Evolutionary conservation across 2,888 invertebrate genomes (phyloP).

Genomic region (Syrista parreyssii): DNA sequence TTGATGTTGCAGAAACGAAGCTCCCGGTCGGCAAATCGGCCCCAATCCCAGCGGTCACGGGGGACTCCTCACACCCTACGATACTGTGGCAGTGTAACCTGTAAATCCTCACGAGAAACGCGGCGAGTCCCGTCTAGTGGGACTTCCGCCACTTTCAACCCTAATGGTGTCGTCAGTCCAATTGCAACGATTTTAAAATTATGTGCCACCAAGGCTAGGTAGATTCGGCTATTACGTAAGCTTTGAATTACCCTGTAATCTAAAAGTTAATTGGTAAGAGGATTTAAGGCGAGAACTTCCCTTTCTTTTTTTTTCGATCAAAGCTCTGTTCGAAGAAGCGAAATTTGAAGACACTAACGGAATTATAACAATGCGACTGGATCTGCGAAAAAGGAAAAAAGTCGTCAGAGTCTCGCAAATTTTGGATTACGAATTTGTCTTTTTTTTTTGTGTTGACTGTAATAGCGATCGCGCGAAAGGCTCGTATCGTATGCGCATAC

Average conservation of each 20-base stretch:
- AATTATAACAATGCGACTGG: too few relatives aligned
- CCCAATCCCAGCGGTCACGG: constrained; percentile 67
- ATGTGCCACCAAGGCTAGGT: constrained; percentile 21
- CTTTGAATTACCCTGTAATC: constrained; percentile 13
- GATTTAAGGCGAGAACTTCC: too few relatives aligned
- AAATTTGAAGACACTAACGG: too few relatives aligned
- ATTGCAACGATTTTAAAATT: constrained; percentile 32
- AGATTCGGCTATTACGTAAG: constrained; percentile 35
- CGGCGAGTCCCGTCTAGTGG: constrained; percentile 19
- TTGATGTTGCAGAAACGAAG: constrained; percentile 85
- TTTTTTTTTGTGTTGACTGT: too few relatives aligned
- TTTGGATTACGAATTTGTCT: too few relatives aligned
- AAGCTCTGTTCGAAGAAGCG: too few relatives aligned
- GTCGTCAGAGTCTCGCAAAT: too few relatives aligned
- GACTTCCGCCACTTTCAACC: constrained; percentile 12
- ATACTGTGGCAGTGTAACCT: constrained; percentile 99
- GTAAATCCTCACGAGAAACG: constrained; percentile 68
- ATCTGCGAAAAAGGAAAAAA: too few relatives aligned
- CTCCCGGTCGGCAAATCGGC: constrained; percentile 78
- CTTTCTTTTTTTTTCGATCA: background rate
- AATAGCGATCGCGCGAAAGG: background rate
- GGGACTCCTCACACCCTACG: constrained; percentile 95
- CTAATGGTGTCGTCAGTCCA: constrained; percentile 51
- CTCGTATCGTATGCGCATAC: constrained; percentile 4
- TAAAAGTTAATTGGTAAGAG: background rate